phyloP scores from a whole-genome alignment of 2,797 vertebrate genomes.

The Hemitrygon akajei region DNA sequence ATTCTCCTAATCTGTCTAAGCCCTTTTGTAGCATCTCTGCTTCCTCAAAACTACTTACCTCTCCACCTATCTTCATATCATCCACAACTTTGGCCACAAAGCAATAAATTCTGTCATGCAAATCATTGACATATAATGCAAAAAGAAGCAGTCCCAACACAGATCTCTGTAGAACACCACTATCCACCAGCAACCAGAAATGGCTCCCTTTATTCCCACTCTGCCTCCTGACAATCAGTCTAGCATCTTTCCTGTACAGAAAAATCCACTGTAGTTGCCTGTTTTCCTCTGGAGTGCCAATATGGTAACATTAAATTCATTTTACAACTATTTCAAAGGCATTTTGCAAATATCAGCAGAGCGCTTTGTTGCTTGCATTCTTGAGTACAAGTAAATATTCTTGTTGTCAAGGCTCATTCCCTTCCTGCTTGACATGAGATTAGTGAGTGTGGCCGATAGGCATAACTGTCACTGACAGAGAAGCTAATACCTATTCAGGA shows the following conservation, averaged over 20 bases:
- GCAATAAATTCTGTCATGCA: too few relatives aligned
- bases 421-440: not conserved
- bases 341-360: not conserved
- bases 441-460: not conserved
- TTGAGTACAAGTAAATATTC: not conserved
- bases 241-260: not conserved
- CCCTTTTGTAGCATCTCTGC: too few relatives aligned
- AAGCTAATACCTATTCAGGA: not conserved
- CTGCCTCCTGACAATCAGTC: too few relatives aligned
- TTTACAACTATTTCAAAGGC: not conserved
- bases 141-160: too few relatives aligned
- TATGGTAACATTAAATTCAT: not conserved
- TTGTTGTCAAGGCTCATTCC: not conserved
- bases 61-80: too few relatives aligned
- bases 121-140: too few relatives aligned
- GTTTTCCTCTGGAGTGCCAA: not conserved
- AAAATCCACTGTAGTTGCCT: not conserved
- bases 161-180: too few relatives aligned
- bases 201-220: too few relatives aligned
- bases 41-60: too few relatives aligned
- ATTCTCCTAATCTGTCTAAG: too few relatives aligned
- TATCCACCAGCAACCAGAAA: too few relatives aligned
- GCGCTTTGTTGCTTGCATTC: not conserved
- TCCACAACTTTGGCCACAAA: too few relatives aligned
- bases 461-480: not conserved